phyloP scores from a whole-genome alignment of 2,888 invertebrate genomes.

The Xestia ashworthii region DNA sequence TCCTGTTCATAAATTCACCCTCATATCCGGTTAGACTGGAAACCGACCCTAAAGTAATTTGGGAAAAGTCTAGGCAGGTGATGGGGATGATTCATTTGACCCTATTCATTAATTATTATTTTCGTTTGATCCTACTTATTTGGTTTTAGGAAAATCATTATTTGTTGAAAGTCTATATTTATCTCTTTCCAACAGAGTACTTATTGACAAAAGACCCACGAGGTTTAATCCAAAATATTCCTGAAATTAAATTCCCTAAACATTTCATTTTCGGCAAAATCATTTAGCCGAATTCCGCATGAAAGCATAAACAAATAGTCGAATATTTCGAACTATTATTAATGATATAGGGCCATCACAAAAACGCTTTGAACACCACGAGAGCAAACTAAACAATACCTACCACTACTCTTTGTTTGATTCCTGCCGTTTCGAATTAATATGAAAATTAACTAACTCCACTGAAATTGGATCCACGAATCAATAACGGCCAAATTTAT shows the following conservation, averaged over 20 bases:
- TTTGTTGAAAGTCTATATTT: not conserved
- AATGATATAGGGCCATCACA: slow-evolving; percentile 42
- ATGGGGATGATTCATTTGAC: not conserved
- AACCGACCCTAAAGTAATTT: not conserved
- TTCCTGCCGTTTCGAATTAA: slow-evolving; percentile 56
- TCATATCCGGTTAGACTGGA: not conserved
- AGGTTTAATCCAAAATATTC: slow-evolving; percentile 29
- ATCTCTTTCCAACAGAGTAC: slow-evolving; percentile 2
- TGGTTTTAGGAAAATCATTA: not conserved
- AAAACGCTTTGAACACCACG: slow-evolving; percentile 40
- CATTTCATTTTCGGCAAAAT: slow-evolving; percentile 24
- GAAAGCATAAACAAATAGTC: slow-evolving; percentile 38
- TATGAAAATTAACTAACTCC: slow-evolving; percentile 65
- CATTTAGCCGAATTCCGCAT: slow-evolving; percentile 17
- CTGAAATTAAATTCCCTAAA: slow-evolving; percentile 19
- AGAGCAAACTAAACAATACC: slow-evolving; percentile 48
- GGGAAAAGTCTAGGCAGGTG: not conserved
- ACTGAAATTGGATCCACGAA: slow-evolving; percentile 58
- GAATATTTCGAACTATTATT: slow-evolving; percentile 41
- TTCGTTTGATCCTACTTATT: too few relatives aligned
- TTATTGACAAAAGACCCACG: slow-evolving; percentile 32
- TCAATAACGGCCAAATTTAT: slow-evolving; percentile 70
- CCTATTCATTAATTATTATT: not conserved
- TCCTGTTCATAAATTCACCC: not conserved
- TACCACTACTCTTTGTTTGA: slow-evolving; percentile 39